Base-by-base conservation (phyloP, 2,888 invertebrate species). In the Sminthurinus aureus region DNA sequence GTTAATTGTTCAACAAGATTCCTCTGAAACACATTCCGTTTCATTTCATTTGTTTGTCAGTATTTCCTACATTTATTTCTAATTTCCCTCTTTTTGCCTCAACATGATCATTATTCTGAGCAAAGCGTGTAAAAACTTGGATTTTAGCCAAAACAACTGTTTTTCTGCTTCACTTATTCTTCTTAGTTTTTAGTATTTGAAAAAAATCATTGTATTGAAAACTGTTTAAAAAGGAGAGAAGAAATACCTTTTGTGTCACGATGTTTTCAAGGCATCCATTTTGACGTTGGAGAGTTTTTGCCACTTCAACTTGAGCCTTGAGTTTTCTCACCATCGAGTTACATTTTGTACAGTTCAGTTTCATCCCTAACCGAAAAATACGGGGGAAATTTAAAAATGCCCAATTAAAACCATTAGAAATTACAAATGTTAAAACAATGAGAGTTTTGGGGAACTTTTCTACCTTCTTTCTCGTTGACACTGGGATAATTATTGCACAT, bases 1-100 rank as follows among this genome's bases (percentile, higher is more conserved):
- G 82, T 83, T 9, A 84, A 71, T 80, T 84, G 84, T 26, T 84
- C 84, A 38, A 82, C 80, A 24, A 84, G 77, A 64, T 76, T 83
- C 73, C 82, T 79, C 84, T 84, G 64, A 0, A 79, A 20, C 74
- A 24, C 50, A 52, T 13, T 77, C 8, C 52, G 58, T 22, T n/a
- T n/a, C n/a, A n/a, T n/a, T n/a, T n/a, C n/a, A n/a, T n/a, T n/a
- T n/a, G n/a, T n/a, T n/a, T n/a, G n/a, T n/a, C n/a, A n/a, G n/a
- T n/a, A n/a, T n/a, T n/a, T n/a, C n/a, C n/a, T n/a, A n/a, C n/a
- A n/a, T n/a, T n/a, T n/a, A n/a, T n/a, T n/a, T n/a, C n/a, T 12
- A 15, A 26, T 75, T 73, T 22, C 12, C 11, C 73, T 15, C n/a
- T n/a, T n/a, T n/a, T n/a, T n/a, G n/a, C n/a, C n/a, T n/a, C n/a